These are phyloP conservation scores for Erannis defoliaria DNA, from an alignment of 2,888 invertebrate genomes.

Conservation along the genomic window DNA sequence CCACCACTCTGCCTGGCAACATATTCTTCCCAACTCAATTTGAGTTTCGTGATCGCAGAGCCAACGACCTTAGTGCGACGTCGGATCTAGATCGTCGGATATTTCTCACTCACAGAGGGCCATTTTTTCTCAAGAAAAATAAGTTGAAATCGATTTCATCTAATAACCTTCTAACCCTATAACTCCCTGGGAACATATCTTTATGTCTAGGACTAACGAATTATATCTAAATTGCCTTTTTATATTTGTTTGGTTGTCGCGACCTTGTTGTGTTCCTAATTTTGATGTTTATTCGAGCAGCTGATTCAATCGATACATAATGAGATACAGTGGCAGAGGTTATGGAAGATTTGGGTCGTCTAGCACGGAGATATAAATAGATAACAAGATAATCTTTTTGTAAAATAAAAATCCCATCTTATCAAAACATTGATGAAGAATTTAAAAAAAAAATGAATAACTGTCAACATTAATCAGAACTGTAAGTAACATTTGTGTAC, in stretches of 20 bases:
- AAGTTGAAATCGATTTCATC: background rate
- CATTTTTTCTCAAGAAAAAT: background rate
- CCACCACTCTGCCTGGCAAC: no score
- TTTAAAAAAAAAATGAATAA: no score
- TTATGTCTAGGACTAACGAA: constrained; percentile 29
- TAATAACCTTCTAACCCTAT: background rate
- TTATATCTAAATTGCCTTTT: constrained; percentile 41
- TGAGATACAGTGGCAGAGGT: constrained; percentile 32
- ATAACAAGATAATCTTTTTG: no score
- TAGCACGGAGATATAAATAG: constrained; percentile 18
- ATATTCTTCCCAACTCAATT: no score
- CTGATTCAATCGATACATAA: constrained; percentile 42
- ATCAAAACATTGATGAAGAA: no score
- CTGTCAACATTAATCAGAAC: no score
- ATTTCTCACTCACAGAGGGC: no score
- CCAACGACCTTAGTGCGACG: no score
- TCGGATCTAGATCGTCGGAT: no score
- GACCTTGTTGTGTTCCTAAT: constrained; percentile 40
- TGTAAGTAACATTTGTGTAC: no score
- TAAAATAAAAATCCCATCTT: no score
- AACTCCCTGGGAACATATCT: constrained; percentile 4
- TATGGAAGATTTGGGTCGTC: constrained; percentile 30
- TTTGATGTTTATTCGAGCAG: constrained; percentile 37
- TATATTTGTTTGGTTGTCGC: constrained; percentile 32
- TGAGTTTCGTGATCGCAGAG: no score